Evolutionary conservation across 2,113 vertebrate genomes (phyloP).

Genomic region (Rhabdomys dilectus): DNA sequence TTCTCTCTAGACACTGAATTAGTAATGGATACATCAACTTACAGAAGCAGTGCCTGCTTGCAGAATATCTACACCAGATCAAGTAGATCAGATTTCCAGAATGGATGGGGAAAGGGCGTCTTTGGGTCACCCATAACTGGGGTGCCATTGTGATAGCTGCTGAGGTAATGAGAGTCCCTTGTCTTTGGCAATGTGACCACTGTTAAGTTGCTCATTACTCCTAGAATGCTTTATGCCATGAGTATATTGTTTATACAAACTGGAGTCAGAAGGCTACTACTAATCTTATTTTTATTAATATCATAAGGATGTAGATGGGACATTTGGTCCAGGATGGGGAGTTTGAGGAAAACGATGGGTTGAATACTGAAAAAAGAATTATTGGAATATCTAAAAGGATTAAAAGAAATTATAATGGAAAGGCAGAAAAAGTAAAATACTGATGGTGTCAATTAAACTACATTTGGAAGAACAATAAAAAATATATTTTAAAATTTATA

Average conservation of each 20-base stretch:
- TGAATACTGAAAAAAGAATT: background rate
- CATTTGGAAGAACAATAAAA: background rate
- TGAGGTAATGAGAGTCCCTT: background rate
- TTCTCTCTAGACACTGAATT: background rate
- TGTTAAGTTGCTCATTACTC: background rate
- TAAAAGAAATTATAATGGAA: background rate
- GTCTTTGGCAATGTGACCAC: background rate
- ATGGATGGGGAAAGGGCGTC: background rate
- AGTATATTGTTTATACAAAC: background rate
- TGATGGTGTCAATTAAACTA: background rate
- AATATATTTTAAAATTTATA: background rate
- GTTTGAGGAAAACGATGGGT: background rate
- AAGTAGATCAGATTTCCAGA: background rate
- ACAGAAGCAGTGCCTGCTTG: too few species aligned
- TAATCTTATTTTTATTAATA: background rate
- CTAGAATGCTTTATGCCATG: background rate
- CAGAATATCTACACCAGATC: too few species aligned
- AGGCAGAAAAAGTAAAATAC: background rate
- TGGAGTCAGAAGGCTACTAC: background rate
- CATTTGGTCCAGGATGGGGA: background rate
- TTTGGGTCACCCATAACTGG: background rate
- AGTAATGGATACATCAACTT: too few species aligned
- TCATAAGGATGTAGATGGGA: background rate
- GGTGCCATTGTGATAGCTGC: background rate
- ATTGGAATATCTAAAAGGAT: accelerated